Base-by-base conservation (phyloP, 2,888 invertebrate species). In the Drosophila kokeensis region DNA sequence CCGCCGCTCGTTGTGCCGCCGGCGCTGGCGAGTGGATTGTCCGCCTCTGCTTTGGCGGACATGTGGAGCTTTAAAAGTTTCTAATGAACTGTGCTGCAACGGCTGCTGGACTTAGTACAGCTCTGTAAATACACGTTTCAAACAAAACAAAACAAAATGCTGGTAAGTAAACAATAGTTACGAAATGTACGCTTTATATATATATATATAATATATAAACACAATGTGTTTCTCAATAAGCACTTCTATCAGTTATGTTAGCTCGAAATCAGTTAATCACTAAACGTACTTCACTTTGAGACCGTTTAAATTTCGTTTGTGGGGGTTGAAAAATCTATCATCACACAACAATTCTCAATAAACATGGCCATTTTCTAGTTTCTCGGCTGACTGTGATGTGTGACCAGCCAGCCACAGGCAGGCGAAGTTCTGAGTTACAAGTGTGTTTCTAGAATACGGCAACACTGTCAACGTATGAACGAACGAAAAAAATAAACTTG, bases 11-110 rank as follows among this genome's bases (percentile, higher is more conserved):
- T 52, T 21, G 40, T 57, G 50, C 50, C 29, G 29, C 50, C 50
- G 32, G 63, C 60, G 50, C 59, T 69, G 76, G 89, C 76, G 71
- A 72, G 65, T 52, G 73, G 21, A 57, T 63, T 79, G 72, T 90
- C 86, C 89, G 85, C 75, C 75, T 87, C 89, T 50, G 69, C 67
- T 77, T 89, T 87, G 80, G 84, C 79, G 73, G 86, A 90, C 86
- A 87, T 87, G 36, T 68, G 81, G 36, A 29, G 6, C 21, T 58
- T 53, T 67, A 29, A 53, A 65, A n/a, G 24, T 29, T 45, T 64
- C 45, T 78, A 68, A 49, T 50, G 21, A 58, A 71, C 59, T 63
- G 65, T 69, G 71, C 70, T 81, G 78, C 82, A 68, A 74, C 62
- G 60, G 78, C 73, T 81, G 60, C 61, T 73, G 66, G 64, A 76